A percentile compares a stretch with the other conserved stretches of the same genome.
Conservation (phyloP, 2,797 vertebrate species). For the Adelosebastes latens region DNA sequence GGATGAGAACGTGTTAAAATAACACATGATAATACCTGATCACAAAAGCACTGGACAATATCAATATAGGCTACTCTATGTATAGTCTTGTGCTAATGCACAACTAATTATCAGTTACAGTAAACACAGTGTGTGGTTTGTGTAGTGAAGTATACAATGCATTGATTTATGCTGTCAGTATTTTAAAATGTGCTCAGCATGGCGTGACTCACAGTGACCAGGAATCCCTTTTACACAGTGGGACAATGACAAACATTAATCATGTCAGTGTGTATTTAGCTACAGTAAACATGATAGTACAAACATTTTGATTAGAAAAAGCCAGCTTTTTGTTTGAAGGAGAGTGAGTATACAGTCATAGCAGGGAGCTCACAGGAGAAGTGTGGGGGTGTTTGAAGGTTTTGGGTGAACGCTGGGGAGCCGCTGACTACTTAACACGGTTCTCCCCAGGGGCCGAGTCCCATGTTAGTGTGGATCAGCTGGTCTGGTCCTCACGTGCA, state of each 20-base stretch:
- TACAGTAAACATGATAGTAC: background rate
- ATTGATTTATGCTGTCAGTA: background rate
- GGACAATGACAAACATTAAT: background rate
- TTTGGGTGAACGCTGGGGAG: conserved; percentile 23
- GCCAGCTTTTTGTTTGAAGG: background rate
- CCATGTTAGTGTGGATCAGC: conserved; percentile 48
- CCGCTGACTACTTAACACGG: conserved; percentile 14
- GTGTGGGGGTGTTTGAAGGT: conserved; percentile 6
- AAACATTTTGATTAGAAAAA: conserved; percentile 10
- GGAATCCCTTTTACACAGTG: background rate
- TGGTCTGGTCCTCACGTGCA: conserved; percentile 43
- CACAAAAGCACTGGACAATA: background rate
- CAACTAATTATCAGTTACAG: background rate
- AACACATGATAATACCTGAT: background rate
- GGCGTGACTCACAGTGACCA: background rate
- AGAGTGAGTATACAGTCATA: background rate
- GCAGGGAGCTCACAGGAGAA: background rate
- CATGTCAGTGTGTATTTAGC: conserved; percentile 6
- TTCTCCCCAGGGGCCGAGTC: background rate
- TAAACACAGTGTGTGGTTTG: background rate
- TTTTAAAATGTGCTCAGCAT: background rate
- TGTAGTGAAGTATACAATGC: background rate
- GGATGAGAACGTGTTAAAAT: too few relatives aligned
- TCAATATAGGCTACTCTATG: background rate
- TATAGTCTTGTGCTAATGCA: background rate